A percentile compares a stretch with the other conserved stretches of the same genome.
Conservation (phyloP, 2,888 invertebrate genomes). For the Oxyscelio sp. region DNA sequence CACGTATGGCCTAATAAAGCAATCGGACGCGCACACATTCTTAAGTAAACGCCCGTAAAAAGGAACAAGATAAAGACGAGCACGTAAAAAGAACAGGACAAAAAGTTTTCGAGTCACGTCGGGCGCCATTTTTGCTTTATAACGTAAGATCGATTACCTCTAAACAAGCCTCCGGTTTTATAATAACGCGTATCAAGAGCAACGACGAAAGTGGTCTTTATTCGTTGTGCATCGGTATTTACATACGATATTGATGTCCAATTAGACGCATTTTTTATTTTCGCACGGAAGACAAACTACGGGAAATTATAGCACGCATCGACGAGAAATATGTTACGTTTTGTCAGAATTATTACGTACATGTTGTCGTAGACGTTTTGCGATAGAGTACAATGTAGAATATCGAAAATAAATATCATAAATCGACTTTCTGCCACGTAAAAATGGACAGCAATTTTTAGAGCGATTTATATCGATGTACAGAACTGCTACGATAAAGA, state of each 20-base stretch:
- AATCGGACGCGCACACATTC: constrained; percentile 50
- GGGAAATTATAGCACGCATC: constrained; percentile 21
- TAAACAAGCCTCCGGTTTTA: constrained; percentile 46
- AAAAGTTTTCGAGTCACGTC: constrained; percentile 40
- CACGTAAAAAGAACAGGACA: not conserved
- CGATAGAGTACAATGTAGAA: no score
- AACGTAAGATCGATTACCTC: constrained; percentile 53
- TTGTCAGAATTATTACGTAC: constrained; percentile 34
- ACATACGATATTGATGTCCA: constrained; percentile 29
- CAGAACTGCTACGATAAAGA: no score
- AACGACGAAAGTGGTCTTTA: constrained; percentile 12
- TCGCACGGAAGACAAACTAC: constrained; percentile 28
- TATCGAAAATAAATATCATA: no score
- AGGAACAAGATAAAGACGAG: constrained; percentile 1
- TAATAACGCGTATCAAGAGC: constrained; percentile 41
- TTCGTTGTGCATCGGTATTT: constrained; percentile 27
- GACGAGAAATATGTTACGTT: constrained; percentile 34
- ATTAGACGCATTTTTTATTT: constrained; percentile 43
- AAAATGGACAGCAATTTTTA: no score
- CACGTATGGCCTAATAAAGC: constrained; percentile 47
- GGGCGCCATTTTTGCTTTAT: constrained; percentile 46
- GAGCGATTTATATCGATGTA: no score
- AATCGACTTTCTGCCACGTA: no score
- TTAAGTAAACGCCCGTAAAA: constrained; percentile 38
- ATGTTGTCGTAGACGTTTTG: no score